These are phyloP conservation scores for Phaonia tiefii DNA, from an alignment of 2,888 invertebrate species.

Conservation along the genomic window DNA sequence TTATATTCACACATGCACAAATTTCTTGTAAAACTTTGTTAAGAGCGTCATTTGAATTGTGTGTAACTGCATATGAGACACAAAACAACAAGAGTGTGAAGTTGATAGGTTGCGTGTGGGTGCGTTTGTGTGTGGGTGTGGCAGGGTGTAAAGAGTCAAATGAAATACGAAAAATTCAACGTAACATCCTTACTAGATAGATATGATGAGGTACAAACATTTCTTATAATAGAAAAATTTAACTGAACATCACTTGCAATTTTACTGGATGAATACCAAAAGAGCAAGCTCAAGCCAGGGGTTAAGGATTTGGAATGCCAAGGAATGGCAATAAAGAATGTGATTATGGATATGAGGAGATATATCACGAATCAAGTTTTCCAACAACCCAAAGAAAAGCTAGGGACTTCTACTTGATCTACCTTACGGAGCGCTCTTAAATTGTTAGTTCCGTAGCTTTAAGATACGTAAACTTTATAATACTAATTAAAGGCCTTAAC, in stretches of 20 bases:
- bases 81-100: too few species aligned
- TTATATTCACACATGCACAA: conserved; percentile 28
- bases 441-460: too few species aligned
- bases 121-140: background rate
- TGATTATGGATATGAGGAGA: too few species aligned
- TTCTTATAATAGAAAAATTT: conserved; percentile 33
- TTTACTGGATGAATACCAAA: conserved; percentile 7
- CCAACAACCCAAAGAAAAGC: too few species aligned
- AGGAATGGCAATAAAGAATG: background rate
- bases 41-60: conserved; percentile 3
- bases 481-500: too few species aligned
- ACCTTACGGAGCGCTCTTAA: too few species aligned
- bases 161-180: conserved; percentile 49
- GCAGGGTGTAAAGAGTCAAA: background rate
- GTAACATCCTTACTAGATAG: conserved; percentile 37
- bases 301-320: background rate
- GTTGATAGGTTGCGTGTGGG: background rate
- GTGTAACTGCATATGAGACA: background rate
- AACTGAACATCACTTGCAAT: conserved; percentile 21
- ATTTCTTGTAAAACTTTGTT: conserved; percentile 7
- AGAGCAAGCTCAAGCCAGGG: conserved; percentile 3
- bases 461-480: too few species aligned
- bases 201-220: background rate
- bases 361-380: too few species aligned
- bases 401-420: too few species aligned